Evolutionary conservation across 2,113 vertebrate genomes (phyloP), one percentile per base, ranked within the genome.

Genomic region (Oreochromis tanganicae): DNA sequence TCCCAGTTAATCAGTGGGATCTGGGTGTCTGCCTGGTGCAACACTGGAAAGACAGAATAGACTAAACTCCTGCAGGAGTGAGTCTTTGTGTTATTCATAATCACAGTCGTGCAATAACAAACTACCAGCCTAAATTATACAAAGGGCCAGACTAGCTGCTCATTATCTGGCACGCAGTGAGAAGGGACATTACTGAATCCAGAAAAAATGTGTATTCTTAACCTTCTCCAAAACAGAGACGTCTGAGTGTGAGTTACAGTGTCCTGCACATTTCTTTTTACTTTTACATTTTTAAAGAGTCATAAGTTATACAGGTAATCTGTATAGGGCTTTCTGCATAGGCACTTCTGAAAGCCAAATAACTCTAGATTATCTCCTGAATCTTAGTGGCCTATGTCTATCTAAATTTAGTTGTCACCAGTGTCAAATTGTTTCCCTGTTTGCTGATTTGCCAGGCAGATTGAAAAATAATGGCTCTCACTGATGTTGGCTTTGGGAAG

Each of bases 1-100:
- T 92, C 93, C 90, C 79, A 80, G 85, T 93, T 94, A 94, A 95
- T 93, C 95, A 92, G 92, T 1, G 83, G 87, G 88, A 93, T 95
- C 94, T 95, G 89, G 89, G 93, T 88, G 94, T 94, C 93, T 94
- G 93, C 89, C 91, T 57, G 89, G 59, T 34, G n/a, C 79, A 38
- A 27, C 68, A 80, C 27, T 89, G 87, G 83, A 89, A 41, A 80
- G 79, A 80, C 78, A 89, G 66, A 63, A 83, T 79, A 94, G 94
- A 95, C 94, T 95, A 94, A 95, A 95, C 94, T 94, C 90, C 85
- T 85, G 82, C 46, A 92, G 86, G 81, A 90, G 43, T 2, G 81
- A 86, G 79, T 16, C 89, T 75, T 85, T 52, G 89, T 87, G 85
- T 89, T 87, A 83, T 88, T 93, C 91, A 87, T 73, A 90, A 90